Conservation (phyloP, 2,888 invertebrate species). For the Scelioninae gen. 1 region DNA sequence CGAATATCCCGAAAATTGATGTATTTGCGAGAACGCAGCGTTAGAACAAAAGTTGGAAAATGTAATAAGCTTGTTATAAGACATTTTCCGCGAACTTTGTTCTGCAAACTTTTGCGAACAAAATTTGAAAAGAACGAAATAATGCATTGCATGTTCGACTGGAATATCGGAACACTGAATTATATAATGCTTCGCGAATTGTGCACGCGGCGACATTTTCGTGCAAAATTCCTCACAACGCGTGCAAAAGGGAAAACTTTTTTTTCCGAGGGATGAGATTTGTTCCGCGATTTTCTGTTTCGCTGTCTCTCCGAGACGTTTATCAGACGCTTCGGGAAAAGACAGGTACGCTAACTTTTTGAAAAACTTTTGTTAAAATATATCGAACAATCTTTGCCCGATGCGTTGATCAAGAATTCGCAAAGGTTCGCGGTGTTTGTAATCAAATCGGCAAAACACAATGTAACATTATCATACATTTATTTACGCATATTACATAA, state of each 20-base stretch:
- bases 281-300: conserved; percentile 37
- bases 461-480: conserved; percentile 43
- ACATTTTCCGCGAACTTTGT: conserved; percentile 63
- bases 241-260: conserved; percentile 39
- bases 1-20: conserved; percentile 62
- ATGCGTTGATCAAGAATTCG: conserved; percentile 36
- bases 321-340: conserved; percentile 38
- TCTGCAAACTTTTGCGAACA: conserved; percentile 61
- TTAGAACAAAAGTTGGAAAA: conserved; percentile 67
- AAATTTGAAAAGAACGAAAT: conserved; percentile 67
- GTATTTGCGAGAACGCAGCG: conserved; percentile 58
- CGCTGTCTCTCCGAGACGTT: conserved; percentile 42
- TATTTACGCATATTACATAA: conserved; percentile 46
- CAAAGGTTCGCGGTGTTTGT: conserved; percentile 24
- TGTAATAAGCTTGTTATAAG: conserved; percentile 69
- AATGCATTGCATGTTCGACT: conserved; percentile 61
- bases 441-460: conserved; percentile 48
- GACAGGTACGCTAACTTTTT: conserved; percentile 39
- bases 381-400: conserved; percentile 29
- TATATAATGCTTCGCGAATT: conserved; percentile 60
- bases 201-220: conserved; percentile 50
- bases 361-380: conserved; percentile 31
- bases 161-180: conserved; percentile 55
- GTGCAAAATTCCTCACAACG: conserved; percentile 39
- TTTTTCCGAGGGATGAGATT: conserved; percentile 33